A percentile compares a stretch with the other conserved stretches of the same genome.
Evolutionary conservation across 2,113 vertebrate genomes (phyloP).

Genomic region (Microtus montanus): DNA sequence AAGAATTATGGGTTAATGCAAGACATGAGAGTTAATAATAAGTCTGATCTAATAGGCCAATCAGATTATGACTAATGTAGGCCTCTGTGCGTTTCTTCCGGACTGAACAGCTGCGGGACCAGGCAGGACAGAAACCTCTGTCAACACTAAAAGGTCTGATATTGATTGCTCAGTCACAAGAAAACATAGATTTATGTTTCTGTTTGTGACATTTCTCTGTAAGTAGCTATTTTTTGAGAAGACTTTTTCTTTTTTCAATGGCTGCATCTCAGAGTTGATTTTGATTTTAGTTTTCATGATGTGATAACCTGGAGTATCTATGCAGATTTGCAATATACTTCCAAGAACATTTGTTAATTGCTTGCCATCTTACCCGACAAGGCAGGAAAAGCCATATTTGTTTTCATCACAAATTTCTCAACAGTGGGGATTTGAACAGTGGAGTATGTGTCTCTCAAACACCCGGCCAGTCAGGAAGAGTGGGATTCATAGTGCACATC

Average conservation of each 20-base stretch:
- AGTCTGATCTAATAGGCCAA: no score
- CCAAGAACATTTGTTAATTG: conserved; percentile 65
- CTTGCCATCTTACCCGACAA: neutral
- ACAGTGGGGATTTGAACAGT: neutral
- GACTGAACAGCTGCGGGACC: no score
- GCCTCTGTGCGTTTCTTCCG: no score
- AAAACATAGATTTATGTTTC: neutral
- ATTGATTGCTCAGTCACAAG: neutral
- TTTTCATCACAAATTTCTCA: conserved; percentile 25
- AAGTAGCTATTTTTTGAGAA: conserved; percentile 4
- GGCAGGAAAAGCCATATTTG: conserved; percentile 47
- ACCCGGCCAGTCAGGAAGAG: conserved; percentile 50
- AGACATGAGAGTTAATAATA: no score
- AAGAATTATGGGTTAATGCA: no score
- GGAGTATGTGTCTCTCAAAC: conserved; percentile 51
- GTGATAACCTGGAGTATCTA: conserved; percentile 59
- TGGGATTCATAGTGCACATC: conserved; percentile 47
- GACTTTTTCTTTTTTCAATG: conserved; percentile 45
- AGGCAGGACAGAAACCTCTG: no score
- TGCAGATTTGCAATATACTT: conserved; percentile 40
- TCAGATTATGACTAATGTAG: no score
- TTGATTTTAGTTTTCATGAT: conserved; percentile 53
- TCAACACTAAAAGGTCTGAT: no score
- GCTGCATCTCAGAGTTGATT: conserved; percentile 27
- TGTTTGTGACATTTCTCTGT: conserved; percentile 19